These are phyloP conservation scores for Lagopus leucura DNA, from an alignment of 2,113 vertebrate genomes.

Conservation along the genomic window DNA sequence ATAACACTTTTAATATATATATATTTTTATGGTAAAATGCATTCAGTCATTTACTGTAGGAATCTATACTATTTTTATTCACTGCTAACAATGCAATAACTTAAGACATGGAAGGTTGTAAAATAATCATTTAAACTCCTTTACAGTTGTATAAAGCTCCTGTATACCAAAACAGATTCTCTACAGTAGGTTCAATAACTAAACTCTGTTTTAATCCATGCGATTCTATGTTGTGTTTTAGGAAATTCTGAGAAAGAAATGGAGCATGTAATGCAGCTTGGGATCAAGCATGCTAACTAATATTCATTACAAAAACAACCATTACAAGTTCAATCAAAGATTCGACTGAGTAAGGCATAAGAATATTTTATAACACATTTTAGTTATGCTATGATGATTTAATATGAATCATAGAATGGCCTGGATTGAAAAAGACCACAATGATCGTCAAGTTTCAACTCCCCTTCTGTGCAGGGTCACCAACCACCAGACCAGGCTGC, in stretches of 20 bases:
- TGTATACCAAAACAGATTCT: not conserved
- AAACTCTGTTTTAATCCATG: not conserved
- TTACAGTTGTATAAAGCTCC: not conserved
- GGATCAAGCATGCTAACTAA: not conserved
- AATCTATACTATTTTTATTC: not conserved
- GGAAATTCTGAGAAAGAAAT: not conserved
- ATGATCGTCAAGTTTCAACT: no score
- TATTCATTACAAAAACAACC: not conserved
- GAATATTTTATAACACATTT: not conserved
- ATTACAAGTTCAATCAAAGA: not conserved
- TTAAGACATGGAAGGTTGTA: not conserved
- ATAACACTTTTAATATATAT: not conserved
- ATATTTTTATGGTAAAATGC: not conserved
- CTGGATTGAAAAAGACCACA: no score
- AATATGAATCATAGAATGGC: not conserved
- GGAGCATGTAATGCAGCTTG: not conserved
- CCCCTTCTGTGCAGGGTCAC: no score
- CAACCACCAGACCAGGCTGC: no score
- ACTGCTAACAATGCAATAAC: not conserved
- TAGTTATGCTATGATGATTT: not conserved
- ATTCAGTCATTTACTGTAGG: not conserved
- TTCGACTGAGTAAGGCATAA: not conserved
- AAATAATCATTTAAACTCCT: constrained; percentile 3
- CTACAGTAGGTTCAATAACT: not conserved
- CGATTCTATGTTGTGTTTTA: not conserved